Evolutionary conservation across 92 coral and sea anemone species (phyloP), one percentile per base, ranked within the genome.

Genomic region (Galaxea fascicularis): DNA sequence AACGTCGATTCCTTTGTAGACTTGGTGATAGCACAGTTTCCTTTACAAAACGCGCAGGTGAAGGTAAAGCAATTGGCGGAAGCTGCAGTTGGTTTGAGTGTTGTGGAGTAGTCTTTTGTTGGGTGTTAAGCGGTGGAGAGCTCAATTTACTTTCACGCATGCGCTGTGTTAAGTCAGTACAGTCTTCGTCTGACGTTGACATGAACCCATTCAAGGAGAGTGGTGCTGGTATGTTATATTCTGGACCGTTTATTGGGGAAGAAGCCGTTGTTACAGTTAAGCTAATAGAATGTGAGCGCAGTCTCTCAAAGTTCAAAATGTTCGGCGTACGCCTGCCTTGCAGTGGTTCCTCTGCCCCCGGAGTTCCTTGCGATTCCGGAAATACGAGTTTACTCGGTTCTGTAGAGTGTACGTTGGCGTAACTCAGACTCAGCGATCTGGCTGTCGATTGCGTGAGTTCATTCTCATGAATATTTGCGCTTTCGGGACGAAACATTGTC

Each of bases 201-300:
- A 29, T 65, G n/a, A 82, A 71, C 51, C 44, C 70, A 25, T 54
- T 82, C 20, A 71, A 3, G 10, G 70, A 51, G 18, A 31, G 39
- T 1, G 65, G 5, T 15, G 69, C 51, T 16, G 77, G 54, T 15
- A 70, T 26, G 58, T 71, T 79, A 21, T 26, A 56, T 1, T 71
- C 59, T 24, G 44, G 78, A 13, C 73, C 72, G 2, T 39, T 58
- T 0, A 44, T 71, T 7, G 77, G 77, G 8, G 57, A 22, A 9
- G 77, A 71, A 4, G 85, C 85, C 9, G 56, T 67, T 4, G 85
- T 67, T 0, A 82, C 70, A 4, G 78, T 82, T 8, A 82, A 57
- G 41, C 78, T 54, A 4, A 79, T 79, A 10, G 84, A 79, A 18
- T 79, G 84, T 0, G 84, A 47, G 21, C 67, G 77, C 49, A 51